These are phyloP conservation scores for Leptothorax acervorum DNA, from an alignment of 2,888 invertebrate genomes.

Conservation along the genomic window DNA sequence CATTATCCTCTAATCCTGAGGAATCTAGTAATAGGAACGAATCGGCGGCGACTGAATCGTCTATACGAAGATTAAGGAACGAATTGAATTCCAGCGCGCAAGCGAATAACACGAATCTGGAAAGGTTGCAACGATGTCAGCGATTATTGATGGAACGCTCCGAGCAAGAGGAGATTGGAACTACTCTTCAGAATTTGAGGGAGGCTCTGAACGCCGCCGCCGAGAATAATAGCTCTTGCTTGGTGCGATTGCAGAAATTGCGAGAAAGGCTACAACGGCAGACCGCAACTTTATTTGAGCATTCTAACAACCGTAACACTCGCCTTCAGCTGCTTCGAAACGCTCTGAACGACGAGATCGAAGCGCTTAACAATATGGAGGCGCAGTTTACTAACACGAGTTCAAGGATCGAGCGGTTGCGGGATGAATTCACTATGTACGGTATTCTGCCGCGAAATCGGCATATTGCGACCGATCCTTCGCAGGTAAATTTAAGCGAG, in stretches of 20 bases:
- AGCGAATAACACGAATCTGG: conserved; percentile 65
- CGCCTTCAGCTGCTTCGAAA: conserved; percentile 63
- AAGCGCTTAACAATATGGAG: conserved; percentile 71
- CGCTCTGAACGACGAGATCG: conserved; percentile 68
- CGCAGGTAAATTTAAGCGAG: conserved; percentile 44
- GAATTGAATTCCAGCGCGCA: conserved; percentile 67
- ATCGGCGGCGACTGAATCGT: conserved; percentile 58
- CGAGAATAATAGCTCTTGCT: conserved; percentile 67
- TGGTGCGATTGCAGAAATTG: conserved; percentile 68
- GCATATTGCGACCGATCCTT: conserved; percentile 42
- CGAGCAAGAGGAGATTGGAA: conserved; percentile 58
- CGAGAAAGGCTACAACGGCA: conserved; percentile 68
- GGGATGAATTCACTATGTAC: conserved; percentile 63
- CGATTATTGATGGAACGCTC: conserved; percentile 63
- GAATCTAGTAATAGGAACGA: conserved; percentile 34
- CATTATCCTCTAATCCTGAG: conserved; percentile 63
- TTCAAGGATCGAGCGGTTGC: conserved; percentile 67
- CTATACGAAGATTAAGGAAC: conserved; percentile 70
- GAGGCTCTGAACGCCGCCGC: conserved; percentile 68
- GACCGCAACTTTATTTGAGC: conserved; percentile 56
- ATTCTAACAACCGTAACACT: conserved; percentile 57
- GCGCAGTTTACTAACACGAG: conserved; percentile 69
- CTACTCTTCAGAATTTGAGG: conserved; percentile 64
- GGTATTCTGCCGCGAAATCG: conserved; percentile 57
- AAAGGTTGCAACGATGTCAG: conserved; percentile 66